Evolutionary conservation across 2,888 invertebrate species (phyloP).

Genomic region (Marronus borbonicus): DNA sequence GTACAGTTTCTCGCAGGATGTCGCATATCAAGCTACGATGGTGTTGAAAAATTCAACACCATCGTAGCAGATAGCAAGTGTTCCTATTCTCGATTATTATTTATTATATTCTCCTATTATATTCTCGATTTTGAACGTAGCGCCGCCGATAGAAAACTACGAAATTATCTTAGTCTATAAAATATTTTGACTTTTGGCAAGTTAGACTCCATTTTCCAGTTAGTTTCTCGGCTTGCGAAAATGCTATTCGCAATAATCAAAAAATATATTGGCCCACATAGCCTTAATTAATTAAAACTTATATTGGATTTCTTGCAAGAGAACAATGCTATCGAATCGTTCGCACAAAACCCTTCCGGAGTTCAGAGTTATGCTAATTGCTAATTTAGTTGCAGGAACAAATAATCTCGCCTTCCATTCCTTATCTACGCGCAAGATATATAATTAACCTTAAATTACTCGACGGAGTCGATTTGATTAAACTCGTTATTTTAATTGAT

Average conservation of each 20-base stretch:
- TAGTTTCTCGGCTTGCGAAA: too few relatives aligned
- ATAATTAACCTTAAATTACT: slow-evolving; percentile 41
- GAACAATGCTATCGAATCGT: neutral
- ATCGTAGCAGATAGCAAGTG: neutral
- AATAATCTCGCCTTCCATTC: slow-evolving; percentile 29
- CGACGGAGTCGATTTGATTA: slow-evolving; percentile 26
- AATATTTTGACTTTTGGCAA: too few relatives aligned
- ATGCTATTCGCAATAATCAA: neutral
- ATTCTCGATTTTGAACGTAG: neutral
- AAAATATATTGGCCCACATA: neutral
- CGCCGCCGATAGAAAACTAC: neutral
- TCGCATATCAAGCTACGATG: too few relatives aligned
- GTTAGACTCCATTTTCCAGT: too few relatives aligned
- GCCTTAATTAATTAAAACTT: neutral
- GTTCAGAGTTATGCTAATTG: slow-evolving; percentile 25
- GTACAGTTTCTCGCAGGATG: too few relatives aligned
- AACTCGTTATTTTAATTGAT: slow-evolving; percentile 40
- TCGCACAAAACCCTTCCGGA: neutral
- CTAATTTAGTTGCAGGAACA: slow-evolving; percentile 20
- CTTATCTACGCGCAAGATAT: slow-evolving; percentile 8
- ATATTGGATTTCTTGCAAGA: neutral
- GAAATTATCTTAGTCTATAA: neutral
- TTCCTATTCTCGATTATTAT: too few relatives aligned
- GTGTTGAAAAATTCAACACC: neutral
- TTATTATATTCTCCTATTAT: too few relatives aligned